Conservation (phyloP, 2,888 invertebrate species). For the Caenorhabditis sp. region DNA sequence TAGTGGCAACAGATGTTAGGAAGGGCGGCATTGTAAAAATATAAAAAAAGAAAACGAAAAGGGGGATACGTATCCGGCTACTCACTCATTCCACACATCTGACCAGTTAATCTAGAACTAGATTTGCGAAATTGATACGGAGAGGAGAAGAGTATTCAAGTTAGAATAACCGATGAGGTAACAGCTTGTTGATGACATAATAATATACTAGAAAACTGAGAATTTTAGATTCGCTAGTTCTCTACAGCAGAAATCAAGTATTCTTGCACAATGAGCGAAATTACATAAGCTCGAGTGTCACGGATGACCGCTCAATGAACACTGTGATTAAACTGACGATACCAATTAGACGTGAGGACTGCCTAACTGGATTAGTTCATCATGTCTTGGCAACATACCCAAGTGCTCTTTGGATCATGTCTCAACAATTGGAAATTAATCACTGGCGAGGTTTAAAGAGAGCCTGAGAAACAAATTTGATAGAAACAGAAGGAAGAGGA, state of each 20-base stretch:
- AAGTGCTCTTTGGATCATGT: constrained; percentile 18
- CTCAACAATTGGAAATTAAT: constrained; percentile 31
- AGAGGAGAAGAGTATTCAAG: constrained; percentile 1
- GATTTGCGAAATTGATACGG: constrained; percentile 22
- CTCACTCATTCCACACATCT: not conserved
- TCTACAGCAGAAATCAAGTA: not conserved
- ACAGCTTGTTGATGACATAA: constrained; percentile 5
- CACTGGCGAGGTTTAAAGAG: constrained; percentile 8
- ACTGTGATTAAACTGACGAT: constrained; percentile 38
- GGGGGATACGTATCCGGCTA: constrained; percentile 29
- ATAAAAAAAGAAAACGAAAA: constrained; percentile 2
- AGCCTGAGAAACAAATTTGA: constrained; percentile 55
- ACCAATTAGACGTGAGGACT: constrained; percentile 41
- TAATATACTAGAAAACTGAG: not conserved
- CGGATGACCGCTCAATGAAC: constrained; percentile 52
- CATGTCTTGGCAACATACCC: constrained; percentile 27
- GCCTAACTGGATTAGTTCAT: constrained; percentile 43
- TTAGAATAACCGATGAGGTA: no score
- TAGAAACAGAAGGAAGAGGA: not conserved
- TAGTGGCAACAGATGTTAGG: constrained; percentile 59
- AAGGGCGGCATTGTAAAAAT: constrained; percentile 28
- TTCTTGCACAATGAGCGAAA: constrained; percentile 32
- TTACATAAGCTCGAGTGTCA: constrained; percentile 33
- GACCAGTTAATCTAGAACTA: constrained; percentile 40
- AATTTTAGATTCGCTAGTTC: not conserved